These are phyloP conservation scores for Cataglyphis livida DNA, from an alignment of 2,888 invertebrate species.

Conservation along the genomic window DNA sequence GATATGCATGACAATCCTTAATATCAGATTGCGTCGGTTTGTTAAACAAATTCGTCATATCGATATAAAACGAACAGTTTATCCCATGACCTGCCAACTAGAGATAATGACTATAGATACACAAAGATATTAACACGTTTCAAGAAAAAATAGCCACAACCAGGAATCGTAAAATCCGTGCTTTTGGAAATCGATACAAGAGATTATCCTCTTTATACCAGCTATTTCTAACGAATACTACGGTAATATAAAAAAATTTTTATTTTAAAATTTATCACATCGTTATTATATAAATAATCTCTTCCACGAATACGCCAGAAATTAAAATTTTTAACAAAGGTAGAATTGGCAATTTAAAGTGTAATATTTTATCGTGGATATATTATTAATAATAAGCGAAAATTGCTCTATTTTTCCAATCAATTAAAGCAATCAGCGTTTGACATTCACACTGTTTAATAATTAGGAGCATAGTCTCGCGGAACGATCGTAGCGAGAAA, in stretches of 20 bases:
- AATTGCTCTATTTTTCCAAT: conserved; percentile 22
- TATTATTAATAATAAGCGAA: background rate
- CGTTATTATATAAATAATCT: background rate
- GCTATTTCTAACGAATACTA: background rate
- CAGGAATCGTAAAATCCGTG: background rate
- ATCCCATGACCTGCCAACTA: background rate
- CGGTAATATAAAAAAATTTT: background rate
- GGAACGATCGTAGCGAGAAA: background rate
- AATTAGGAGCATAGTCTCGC: conserved; percentile 15
- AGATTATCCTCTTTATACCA: background rate
- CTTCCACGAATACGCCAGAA: background rate
- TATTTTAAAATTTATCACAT: background rate
- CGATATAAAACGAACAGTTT: conserved; percentile 28
- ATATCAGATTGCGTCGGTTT: background rate
- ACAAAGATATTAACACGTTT: conserved; percentile 23
- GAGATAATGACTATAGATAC: conserved; percentile 21
- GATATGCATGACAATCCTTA: conserved; percentile 56
- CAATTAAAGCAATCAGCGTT: conserved; percentile 28
- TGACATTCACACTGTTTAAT: conserved; percentile 10
- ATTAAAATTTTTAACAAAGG: background rate
- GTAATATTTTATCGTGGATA: background rate
- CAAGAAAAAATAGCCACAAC: background rate
- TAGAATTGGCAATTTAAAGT: background rate
- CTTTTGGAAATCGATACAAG: background rate
- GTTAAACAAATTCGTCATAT: conserved; percentile 32